phyloP scores from a whole-genome alignment of 1,140 invertebrate genomes.

The Pemphigus obesinymphae region DNA sequence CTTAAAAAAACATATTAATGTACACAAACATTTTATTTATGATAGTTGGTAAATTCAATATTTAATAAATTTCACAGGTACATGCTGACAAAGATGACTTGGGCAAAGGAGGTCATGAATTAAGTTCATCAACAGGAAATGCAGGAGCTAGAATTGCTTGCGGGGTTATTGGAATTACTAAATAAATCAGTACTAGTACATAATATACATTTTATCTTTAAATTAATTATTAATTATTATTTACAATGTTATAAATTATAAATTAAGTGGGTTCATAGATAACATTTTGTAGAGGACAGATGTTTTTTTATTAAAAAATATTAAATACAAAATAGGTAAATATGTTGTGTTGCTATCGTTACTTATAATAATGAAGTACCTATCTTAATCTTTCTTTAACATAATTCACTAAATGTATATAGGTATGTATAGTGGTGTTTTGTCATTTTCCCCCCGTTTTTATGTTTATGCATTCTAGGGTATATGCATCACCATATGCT shows the following conservation, averaged over 20 bases:
- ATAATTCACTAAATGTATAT: too few relatives aligned
- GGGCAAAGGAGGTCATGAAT: conserved; percentile 85
- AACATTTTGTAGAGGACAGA: not conserved
- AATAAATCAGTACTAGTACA: conserved; percentile 47
- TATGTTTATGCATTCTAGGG: too few relatives aligned
- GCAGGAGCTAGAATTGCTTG: conserved; percentile 92
- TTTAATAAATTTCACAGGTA: conserved; percentile 53
- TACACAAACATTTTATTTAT: too few relatives aligned
- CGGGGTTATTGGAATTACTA: conserved; percentile 89
- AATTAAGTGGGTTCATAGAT: not conserved
- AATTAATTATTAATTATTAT: not conserved
- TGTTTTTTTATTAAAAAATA: not conserved
- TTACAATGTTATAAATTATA: not conserved
- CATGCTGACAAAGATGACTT: conserved; percentile 94
- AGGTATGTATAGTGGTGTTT: too few relatives aligned
- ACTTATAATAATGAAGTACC: too few relatives aligned
- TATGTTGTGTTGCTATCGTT: too few relatives aligned
- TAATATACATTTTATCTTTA: not conserved
- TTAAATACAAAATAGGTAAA: too few relatives aligned
- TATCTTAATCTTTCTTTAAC: too few relatives aligned
- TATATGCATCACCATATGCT: too few relatives aligned
- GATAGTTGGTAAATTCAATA: too few relatives aligned
- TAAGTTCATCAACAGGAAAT: conserved; percentile 94
- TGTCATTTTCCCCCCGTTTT: too few relatives aligned
- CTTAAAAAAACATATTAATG: too few relatives aligned